A percentile compares a stretch with the other conserved stretches of the same genome.
These are phyloP conservation scores for Lagopus leucura DNA, from an alignment of 2,113 vertebrate genomes.

Conservation along the genomic window DNA sequence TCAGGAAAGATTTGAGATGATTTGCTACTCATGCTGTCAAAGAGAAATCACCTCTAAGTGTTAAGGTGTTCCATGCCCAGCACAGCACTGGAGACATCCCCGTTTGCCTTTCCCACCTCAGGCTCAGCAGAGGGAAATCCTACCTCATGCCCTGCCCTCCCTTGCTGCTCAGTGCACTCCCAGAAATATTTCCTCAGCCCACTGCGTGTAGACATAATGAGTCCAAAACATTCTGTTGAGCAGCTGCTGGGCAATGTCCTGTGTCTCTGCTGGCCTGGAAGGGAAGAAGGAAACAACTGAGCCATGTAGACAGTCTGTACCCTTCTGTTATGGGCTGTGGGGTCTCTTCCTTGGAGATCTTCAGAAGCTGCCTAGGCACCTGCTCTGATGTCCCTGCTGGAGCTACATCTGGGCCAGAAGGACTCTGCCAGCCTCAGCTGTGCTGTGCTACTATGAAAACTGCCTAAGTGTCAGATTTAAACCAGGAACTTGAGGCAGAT, in stretches of 20 bases:
- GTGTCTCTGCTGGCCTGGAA: neutral
- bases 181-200: neutral
- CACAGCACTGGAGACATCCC: neutral
- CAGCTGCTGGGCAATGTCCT: neutral
- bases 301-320: neutral
- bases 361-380: neutral
- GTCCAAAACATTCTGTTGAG: accelerated
- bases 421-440: neutral
- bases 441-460: neutral
- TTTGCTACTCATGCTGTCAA: neutral
- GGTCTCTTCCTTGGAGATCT: neutral
- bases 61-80: neutral
- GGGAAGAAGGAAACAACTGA: neutral
- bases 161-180: constrained; percentile 16
- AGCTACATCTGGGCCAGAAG: neutral
- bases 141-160: neutral
- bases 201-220: constrained; percentile 1
- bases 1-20: neutral
- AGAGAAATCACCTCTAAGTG: neutral
- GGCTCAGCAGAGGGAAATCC: neutral
- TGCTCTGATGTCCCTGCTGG: neutral
- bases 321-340: neutral
- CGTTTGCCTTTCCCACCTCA: neutral
- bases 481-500: neutral
- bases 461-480: neutral